These are phyloP conservation scores for Stictonetta naevosa DNA, from an alignment of 2,113 vertebrate genomes.

Conservation along the genomic window DNA sequence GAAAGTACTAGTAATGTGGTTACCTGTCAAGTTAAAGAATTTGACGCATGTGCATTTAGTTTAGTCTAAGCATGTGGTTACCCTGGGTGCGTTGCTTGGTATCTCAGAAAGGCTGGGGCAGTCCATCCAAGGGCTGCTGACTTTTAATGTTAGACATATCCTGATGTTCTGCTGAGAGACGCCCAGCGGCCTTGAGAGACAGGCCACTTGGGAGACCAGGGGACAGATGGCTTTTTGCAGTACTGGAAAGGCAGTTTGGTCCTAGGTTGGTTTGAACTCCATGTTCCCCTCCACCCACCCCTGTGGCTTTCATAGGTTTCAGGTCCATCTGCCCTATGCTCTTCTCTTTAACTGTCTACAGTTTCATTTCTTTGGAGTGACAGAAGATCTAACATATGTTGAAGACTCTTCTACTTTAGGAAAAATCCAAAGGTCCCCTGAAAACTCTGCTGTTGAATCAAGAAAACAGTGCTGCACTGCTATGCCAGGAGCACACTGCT, in stretches of 20 bases:
- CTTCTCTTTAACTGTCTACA: not conserved
- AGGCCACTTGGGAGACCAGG: not conserved
- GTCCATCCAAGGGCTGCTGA: not conserved
- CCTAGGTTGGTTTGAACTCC: not conserved
- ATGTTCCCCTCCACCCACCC: not conserved
- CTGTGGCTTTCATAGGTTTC: not conserved
- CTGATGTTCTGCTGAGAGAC: not conserved
- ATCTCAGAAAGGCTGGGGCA: not conserved
- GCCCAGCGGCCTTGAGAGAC: not conserved
- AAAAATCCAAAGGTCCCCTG: not conserved
- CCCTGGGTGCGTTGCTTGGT: not conserved
- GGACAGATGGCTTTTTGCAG: not conserved
- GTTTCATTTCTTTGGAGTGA: not conserved
- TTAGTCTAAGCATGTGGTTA: not conserved
- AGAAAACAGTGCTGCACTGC: not conserved
- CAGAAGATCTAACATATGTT: not conserved
- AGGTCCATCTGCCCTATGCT: not conserved
- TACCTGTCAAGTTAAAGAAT: not conserved
- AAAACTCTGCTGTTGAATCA: not conserved
- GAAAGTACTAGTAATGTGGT: not conserved
- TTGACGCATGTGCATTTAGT: not conserved
- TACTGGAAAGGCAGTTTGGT: not conserved
- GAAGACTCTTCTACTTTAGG: not conserved
- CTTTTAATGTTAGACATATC: not conserved
- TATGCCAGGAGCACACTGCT: not conserved